Conservation (phyloP, 2,888 invertebrate genomes). For the Leptopilina drosophilae region DNA sequence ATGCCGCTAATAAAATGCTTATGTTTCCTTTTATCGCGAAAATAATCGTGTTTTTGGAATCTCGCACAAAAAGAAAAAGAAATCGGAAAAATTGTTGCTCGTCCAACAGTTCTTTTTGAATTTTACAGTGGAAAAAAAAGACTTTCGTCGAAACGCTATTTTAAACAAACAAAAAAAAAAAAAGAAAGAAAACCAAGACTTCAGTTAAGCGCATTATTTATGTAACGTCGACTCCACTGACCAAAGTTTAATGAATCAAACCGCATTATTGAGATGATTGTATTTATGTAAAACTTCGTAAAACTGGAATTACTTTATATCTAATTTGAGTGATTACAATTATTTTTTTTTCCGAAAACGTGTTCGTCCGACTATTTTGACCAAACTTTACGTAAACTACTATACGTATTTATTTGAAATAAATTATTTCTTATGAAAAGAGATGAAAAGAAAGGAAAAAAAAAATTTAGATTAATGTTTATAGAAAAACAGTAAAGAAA, state of each 20-base stretch:
- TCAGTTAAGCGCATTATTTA: conserved; percentile 24
- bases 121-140: conserved; percentile 22
- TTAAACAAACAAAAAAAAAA: background rate
- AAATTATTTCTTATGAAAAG: background rate
- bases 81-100: background rate
- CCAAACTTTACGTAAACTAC: background rate
- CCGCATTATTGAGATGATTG: conserved; percentile 31
- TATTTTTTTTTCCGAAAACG: background rate
- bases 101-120: conserved; percentile 6
- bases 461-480: no score
- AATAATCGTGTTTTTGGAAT: conserved; percentile 25
- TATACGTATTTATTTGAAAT: background rate
- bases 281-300: conserved; percentile 22
- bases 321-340: conserved; percentile 16
- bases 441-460: no score
- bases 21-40: conserved; percentile 17
- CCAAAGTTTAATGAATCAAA: conserved; percentile 26
- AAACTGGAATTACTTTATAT: conserved; percentile 16
- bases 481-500: no score
- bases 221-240: conserved; percentile 27
- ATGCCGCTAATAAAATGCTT: background rate
- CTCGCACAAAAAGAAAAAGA: conserved; percentile 33
- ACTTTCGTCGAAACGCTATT: conserved; percentile 7
- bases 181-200: background rate
- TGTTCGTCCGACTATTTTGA: conserved; percentile 22